Conservation (phyloP, 2,113 vertebrate genomes). For the Choloepus hoffmanni region DNA sequence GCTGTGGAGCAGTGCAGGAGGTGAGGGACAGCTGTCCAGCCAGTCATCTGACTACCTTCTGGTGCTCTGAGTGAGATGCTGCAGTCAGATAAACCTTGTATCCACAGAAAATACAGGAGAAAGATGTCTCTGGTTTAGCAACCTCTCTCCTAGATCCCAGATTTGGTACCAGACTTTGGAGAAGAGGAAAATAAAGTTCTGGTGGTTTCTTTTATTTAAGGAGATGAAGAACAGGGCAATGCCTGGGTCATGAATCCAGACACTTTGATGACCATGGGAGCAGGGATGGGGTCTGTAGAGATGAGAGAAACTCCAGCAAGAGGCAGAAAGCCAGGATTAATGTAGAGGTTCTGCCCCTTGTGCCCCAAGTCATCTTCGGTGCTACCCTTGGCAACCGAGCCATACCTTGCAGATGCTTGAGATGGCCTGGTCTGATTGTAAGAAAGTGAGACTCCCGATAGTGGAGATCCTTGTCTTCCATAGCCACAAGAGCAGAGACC, state of each 20-base stretch:
- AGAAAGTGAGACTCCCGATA: neutral
- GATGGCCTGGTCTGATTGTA: rapidly evolving
- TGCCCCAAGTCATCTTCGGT: neutral
- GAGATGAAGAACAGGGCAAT: neutral
- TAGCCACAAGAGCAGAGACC: neutral
- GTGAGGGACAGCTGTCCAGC: neutral
- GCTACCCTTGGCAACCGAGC: neutral
- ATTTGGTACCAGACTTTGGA: neutral
- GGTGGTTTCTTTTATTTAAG: neutral
- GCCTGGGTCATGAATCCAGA: neutral
- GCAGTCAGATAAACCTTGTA: neutral
- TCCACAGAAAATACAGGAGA: neutral
- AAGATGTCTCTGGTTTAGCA: neutral
- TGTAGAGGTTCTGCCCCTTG: neutral
- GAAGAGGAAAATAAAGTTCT: neutral
- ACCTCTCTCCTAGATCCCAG: neutral
- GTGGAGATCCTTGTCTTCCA: neutral
- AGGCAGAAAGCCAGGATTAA: neutral
- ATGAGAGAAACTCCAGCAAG: neutral
- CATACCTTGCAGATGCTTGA: rapidly evolving
- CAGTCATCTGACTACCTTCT: neutral
- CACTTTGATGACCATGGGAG: neutral
- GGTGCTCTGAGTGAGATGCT: neutral
- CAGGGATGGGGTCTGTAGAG: neutral
- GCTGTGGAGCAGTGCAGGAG: neutral